Evolutionary conservation across 2,113 vertebrate species (phyloP), one percentile per base, ranked within the genome.

Genomic region (Meleagris gallopavo): DNA sequence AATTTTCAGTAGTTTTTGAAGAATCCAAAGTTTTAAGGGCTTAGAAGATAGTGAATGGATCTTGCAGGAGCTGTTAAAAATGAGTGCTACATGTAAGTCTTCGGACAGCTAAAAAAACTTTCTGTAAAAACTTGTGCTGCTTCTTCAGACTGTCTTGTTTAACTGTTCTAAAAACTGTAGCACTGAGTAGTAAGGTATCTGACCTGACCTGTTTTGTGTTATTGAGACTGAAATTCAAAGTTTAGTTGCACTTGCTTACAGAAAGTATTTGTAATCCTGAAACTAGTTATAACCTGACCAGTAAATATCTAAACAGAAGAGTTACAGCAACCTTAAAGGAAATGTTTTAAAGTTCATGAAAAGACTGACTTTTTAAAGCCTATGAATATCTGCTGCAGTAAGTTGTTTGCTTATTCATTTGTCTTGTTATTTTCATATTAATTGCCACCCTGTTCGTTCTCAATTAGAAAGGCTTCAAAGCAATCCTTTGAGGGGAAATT

Each of bases 401-500:
- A 27, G 24, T 79, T 85, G 54, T 45, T 71, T 85, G 24, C 29
- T 74, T 92, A 81, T 88, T 83, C 43, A 71, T 95, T 80, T 92
- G 29, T 85, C 50, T 92, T 30, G 14, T 29, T 95, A 43, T 89
- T 91, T 92, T 91, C 32, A 48, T 85, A 64, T 80, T 80, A 89
- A 87, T 89, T 83, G 46, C 41, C 85, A 64, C 50, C 82, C 75
- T 52, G 38, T 93, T 88, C 64, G 25, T 73, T 95, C 79, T 89
- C 79, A 93, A 52, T 90, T 89, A 89, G 57, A 83, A 89, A 75
- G 43, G 24, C 83, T 94, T 93, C 75, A 95, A 81, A 86, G 18
- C 29, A 91, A 52, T 89, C 43, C 3, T 86, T 88, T 91, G 85
- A 93, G 69, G 89, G 64, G 88, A 94, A 95, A 93, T 94, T 80